phyloP scores from a whole-genome alignment of 2,888 invertebrate genomes.

The Agriopis leucophaearia region DNA sequence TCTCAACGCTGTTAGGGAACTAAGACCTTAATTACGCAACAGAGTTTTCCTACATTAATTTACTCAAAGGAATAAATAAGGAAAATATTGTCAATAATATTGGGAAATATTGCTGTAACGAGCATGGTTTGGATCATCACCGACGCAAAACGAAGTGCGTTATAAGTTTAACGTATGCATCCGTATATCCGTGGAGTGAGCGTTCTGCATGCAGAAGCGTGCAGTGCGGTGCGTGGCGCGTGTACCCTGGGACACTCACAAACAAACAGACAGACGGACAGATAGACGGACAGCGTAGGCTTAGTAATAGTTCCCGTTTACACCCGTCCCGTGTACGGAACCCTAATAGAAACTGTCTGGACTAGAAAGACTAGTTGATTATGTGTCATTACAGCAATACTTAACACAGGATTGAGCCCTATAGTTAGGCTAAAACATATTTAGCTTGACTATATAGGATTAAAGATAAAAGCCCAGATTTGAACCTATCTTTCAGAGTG shows the following conservation, averaged over 20 bases:
- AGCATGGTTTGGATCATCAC: no score
- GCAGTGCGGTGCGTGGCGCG: no score
- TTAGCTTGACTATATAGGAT: not conserved
- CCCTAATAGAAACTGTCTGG: not conserved
- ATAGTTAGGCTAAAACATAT: not conserved
- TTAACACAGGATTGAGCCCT: not conserved
- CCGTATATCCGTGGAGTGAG: no score
- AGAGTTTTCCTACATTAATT: conserved; percentile 22
- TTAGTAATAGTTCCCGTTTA: no score
- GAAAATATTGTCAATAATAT: conserved; percentile 6
- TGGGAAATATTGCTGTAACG: not conserved
- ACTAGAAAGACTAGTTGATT: not conserved
- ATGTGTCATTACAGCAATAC: not conserved
- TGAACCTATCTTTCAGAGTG: not conserved
- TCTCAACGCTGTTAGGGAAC: conserved; percentile 14
- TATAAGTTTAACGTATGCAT: no score
- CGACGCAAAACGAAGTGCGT: no score
- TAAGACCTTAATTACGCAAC: conserved; percentile 18
- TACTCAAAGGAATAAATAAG: conserved; percentile 12
- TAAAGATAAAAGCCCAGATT: not conserved
- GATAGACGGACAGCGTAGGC: no score
- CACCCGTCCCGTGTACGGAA: no score
- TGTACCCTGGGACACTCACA: no score
- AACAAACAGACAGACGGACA: no score
- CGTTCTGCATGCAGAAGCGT: no score